Base-by-base conservation (phyloP, 2,113 vertebrate species). In the Danionella cerebrum region DNA sequence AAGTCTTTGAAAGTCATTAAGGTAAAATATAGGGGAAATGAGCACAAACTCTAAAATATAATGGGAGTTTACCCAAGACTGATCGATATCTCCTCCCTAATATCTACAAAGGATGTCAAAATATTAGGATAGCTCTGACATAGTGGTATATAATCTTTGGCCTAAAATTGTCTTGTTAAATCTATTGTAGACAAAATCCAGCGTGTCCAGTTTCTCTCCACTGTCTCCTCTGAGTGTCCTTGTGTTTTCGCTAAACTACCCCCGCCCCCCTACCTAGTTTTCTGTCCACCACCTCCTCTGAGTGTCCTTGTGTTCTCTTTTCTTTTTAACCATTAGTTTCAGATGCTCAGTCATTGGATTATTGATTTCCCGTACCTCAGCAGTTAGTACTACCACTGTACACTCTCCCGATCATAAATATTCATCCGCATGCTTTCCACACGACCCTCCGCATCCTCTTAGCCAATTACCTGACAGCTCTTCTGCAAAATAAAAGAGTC, bases 371-470 rank as follows among this genome's bases (percentile, higher is more conserved):
- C 19, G 48, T 54, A 31, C 36, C 47, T 44, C 29, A 31, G 36
- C 18, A n/a, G 24, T 53, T 59, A 59, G 16, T 35, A 59, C 69
- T 14, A 35, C 2, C 11, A 51, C 27, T 62, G 35, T 42, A 35
- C 71, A 18, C 25, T 41, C 27, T 22, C 35, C 9, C 6, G 10
- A 48, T 57, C 41, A 73, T 76, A 59, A 55, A 67, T 76, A 70
- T 73, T 76, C 47, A 70, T 29, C 31, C 12, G 10, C 60, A 66
- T 11, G 2, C 8, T 38, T 53, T 31, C 19, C 12, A 11, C 54
- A 16, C 41, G 35, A 6, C 36, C 36, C 39, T 60, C 8, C 1
- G 31, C 38, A 65, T 50, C 52, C 24, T 48, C 14, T 21, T 24
- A 58, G 39, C 39, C 47, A 66, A 69, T 72, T 62, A 57, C 25